phyloP scores from a whole-genome alignment of 1,140 invertebrate genomes.

The Brachionus rotundiformis region DNA sequence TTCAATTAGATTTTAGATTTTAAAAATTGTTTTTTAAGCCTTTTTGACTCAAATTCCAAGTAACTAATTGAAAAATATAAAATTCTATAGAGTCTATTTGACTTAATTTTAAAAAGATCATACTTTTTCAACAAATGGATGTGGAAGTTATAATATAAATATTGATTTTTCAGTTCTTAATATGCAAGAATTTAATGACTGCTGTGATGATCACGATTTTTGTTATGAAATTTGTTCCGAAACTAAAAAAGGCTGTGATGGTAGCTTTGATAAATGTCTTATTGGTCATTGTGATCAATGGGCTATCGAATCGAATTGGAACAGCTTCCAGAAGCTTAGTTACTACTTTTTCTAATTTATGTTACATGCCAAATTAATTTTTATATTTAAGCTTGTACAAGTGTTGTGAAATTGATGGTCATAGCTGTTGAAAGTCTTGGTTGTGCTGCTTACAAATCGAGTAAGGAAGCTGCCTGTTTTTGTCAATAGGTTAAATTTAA shows the following conservation, averaged over 20 bases:
- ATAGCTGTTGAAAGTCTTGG: constrained; percentile 40
- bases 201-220: constrained; percentile 34
- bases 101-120: background rate
- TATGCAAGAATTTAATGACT: constrained; percentile 30
- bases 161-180: constrained; percentile 30
- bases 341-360: background rate
- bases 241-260: constrained; percentile 44
- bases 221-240: constrained; percentile 43
- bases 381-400: constrained; percentile 15
- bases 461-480: constrained; percentile 20
- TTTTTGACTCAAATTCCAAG: background rate
- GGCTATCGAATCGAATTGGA: constrained; percentile 45
- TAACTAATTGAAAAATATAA: background rate
- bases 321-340: background rate
- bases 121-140: constrained; percentile 3
- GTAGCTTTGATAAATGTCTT: constrained; percentile 34
- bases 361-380: background rate
- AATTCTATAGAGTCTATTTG: background rate
- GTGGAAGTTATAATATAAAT: constrained; percentile 45
- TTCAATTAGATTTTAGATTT: background rate
- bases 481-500: background rate
- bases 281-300: background rate
- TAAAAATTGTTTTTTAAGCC: background rate
- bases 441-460: constrained; percentile 25
- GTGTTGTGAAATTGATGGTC: constrained; percentile 35